Conservation (phyloP, 2,113 vertebrate species). For the Thymallus thymallus region DNA sequence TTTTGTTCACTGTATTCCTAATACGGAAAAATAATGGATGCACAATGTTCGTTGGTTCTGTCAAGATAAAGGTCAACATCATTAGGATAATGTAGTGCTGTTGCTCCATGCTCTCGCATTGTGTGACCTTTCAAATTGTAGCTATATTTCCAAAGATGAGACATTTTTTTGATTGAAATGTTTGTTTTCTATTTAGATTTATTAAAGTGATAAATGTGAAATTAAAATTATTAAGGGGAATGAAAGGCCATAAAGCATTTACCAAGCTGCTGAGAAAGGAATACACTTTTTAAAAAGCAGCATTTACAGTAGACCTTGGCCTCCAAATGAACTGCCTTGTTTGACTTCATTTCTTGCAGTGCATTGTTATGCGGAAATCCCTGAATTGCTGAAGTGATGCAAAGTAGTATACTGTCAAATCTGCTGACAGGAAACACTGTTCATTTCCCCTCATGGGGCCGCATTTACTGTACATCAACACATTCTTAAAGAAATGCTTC, state of each 20-base stretch:
- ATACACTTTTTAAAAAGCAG: neutral
- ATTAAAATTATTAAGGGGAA: no score
- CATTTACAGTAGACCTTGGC: neutral
- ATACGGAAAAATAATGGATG: constrained; percentile 7
- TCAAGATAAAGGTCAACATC: constrained; percentile 48
- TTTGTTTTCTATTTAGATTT: no score
- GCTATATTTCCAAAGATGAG: neutral
- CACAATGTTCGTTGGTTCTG: neutral
- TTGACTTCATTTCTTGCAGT: neutral
- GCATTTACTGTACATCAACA: neutral
- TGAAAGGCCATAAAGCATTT: neutral
- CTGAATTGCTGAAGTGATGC: neutral
- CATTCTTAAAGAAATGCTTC: neutral
- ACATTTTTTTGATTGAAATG: neutral
- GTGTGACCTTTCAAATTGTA: neutral
- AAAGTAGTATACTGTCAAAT: constrained; percentile 21
- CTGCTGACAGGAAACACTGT: constrained; percentile 6
- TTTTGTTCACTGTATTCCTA: neutral
- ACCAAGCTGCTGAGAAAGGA: neutral
- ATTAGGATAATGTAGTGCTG: constrained; percentile 15
- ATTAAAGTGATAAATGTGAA: neutral
- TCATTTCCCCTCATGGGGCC: neutral
- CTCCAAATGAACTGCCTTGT: neutral
- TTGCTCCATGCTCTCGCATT: constrained; percentile 3
- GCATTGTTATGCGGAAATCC: neutral